Evolutionary conservation across 2,888 invertebrate species (phyloP), one percentile per base, ranked within the genome.

Genomic region (Electrophaes corylata): DNA sequence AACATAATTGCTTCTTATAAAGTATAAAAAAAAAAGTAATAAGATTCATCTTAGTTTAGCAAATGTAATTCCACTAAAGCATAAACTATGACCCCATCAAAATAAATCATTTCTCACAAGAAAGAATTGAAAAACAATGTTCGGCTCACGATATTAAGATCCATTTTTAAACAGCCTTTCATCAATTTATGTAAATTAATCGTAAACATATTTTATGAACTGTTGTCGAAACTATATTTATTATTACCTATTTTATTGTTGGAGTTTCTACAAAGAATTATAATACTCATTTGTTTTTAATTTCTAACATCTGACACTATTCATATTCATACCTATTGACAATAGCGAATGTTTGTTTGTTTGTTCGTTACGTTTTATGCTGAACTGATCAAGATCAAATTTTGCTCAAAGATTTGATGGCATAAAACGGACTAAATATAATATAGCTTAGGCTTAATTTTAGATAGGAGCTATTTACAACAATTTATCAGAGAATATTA

Each of bases 181-280:
- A 37, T 66, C 71, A 72, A 70, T 67, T 64, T 67, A 75, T 77
- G 67, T 70, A 71, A 74, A 72, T 76, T 63, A 67, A 61, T 67
- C 72, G 70, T 76, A 70, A 75, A 72, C 52, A 45, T 51, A 49
- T 70, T 71, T 64, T 68, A 64, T 70, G 67, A 73, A 64, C 64
- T 60, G 70, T 71, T 75, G 75, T 76, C 67, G 66, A 67, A 66
- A 51, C 37, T 52, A 64, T 73, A 76, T 75, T 76, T 76, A 72
- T 74, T 57, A 57, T 63, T 54, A 51, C 65, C 47, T 57, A 56
- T 70, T 73, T 72, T 74, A 69, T 72, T 75, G 67, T 69, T 73
- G 47, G 52, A 60, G 63, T 67, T 63, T 64, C 61, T 62, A 50
- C 46, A 57, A 57, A 59, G 55, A 64, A 57, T 65, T 69, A 62